These are phyloP conservation scores for Luidia sarsii DNA, from an alignment of 53 echinoderm and acorn worm genomes.

Conservation along the genomic window DNA sequence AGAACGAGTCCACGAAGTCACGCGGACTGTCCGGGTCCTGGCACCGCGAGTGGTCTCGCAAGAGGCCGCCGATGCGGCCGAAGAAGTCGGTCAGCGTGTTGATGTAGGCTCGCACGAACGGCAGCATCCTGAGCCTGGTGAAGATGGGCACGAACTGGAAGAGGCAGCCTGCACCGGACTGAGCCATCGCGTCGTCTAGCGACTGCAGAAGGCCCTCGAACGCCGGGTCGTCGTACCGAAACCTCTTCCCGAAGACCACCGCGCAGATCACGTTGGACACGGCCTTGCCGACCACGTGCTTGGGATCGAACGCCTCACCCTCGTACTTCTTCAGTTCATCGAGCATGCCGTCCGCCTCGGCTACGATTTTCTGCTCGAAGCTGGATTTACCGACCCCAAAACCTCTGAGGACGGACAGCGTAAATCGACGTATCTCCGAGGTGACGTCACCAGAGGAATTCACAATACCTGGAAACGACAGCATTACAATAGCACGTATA, in stretches of 20 bases:
- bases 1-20: background rate
- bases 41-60: background rate
- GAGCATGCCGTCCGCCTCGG: slow-evolving; percentile 1
- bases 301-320: slow-evolving; percentile 3
- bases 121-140: background rate
- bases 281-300: background rate
- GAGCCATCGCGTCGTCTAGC: background rate
- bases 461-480: background rate
- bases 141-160: background rate
- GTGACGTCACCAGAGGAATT: slow-evolving; percentile 7
- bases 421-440: slow-evolving; percentile 27
- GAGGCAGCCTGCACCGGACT: background rate
- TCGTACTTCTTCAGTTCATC: background rate
- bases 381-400: too few species aligned
- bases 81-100: background rate
- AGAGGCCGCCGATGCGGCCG: background rate
- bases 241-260: slow-evolving; percentile 19
- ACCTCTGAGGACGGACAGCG: slow-evolving; percentile 9
- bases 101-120: background rate
- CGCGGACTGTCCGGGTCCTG: background rate
- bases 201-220: slow-evolving; percentile 15
- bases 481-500: background rate
- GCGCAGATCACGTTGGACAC: slow-evolving; percentile 28
- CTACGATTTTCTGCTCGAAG: slow-evolving; percentile 20
- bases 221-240: background rate